Evolutionary conservation across 2,888 invertebrate species (phyloP).

Genomic region (Margaritifera margaritifera): DNA sequence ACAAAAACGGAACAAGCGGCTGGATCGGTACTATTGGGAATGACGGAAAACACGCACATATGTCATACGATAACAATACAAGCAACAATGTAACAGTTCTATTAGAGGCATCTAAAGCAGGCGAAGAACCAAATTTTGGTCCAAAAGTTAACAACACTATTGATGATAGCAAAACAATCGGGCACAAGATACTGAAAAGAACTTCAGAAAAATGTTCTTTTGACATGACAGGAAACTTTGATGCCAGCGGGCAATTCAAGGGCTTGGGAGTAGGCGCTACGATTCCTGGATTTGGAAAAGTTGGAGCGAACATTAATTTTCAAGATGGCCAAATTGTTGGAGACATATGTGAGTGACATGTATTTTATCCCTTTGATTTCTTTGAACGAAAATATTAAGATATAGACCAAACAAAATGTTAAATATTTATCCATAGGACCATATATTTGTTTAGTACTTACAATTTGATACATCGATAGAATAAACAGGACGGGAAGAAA

Average conservation of each 20-base stretch:
- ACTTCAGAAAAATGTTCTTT: conserved; percentile 4
- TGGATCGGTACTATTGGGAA: neutral
- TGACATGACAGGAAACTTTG: conserved; percentile 1
- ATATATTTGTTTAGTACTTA: too few species aligned
- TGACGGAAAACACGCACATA: too few species aligned
- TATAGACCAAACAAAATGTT: neutral
- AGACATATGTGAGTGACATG: conserved; percentile 1
- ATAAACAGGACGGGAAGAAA: too few species aligned
- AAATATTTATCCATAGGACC: too few species aligned
- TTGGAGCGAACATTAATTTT: conserved; percentile 2
- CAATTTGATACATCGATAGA: too few species aligned
- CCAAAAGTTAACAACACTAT: too few species aligned
- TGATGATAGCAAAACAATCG: too few species aligned
- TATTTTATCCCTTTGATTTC: neutral
- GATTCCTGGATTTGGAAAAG: conserved; percentile 4
- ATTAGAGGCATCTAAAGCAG: too few species aligned
- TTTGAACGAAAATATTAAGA: neutral
- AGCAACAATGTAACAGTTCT: too few species aligned
- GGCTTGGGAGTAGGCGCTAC: conserved; percentile 3
- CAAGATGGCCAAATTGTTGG: conserved; percentile 7
- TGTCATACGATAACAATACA: too few species aligned
- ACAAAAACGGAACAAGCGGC: neutral
- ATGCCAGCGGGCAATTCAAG: too few species aligned
- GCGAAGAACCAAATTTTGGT: too few species aligned
- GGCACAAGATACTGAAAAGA: neutral